Base-by-base conservation (phyloP, 1,140 invertebrate species). In the Pseudomyrmex cubaensis region DNA sequence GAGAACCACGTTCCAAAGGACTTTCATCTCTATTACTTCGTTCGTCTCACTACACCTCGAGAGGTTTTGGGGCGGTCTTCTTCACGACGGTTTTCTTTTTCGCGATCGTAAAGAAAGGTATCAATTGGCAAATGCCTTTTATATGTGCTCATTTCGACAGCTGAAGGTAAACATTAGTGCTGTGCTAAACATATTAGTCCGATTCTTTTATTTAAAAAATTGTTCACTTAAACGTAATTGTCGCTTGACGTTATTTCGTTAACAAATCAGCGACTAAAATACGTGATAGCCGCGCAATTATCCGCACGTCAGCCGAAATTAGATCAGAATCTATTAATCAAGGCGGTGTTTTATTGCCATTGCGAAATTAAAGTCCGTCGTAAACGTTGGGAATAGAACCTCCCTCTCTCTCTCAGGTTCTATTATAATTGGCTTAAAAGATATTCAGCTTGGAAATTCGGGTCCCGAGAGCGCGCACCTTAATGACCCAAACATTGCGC, bases 381-480 rank as follows among this genome's bases (percentile, higher is more conserved):
- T 72, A 50, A 56, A 78, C 54, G 44, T 22, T 7, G 56, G 44
- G 44, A 70, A 80, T 22, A 12, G 44, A 80, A 20, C 22, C 35
- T 35, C 5, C 0, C 35, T 35, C 35, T 35, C 35, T 35, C 35
- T 35, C 35, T 35, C 35, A 5, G 35, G 35, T 35, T 35, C 35
- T 35, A 35, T 35, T 50, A 54, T 80, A 80, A 80, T 80, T 80
- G 76, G 76, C 66, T 70, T 56, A 85, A 75, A 35, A 10, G 48
- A 74, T 78, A 62, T 56, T 66, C 62, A 35, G 35, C 22, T 56
- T 48, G 74, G 76, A 84, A 86, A 85, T 72, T 61, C 63, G 48
- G 67, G 84, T 62, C 83, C 50, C 54, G 57, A 62, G 74, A 80
- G 56, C 80, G 56, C 80, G 85, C 70, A 82, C 78, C 84, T 85